These are phyloP conservation scores for Axis porcinus DNA, from an alignment of 2,113 vertebrate genomes.

Conservation along the genomic window DNA sequence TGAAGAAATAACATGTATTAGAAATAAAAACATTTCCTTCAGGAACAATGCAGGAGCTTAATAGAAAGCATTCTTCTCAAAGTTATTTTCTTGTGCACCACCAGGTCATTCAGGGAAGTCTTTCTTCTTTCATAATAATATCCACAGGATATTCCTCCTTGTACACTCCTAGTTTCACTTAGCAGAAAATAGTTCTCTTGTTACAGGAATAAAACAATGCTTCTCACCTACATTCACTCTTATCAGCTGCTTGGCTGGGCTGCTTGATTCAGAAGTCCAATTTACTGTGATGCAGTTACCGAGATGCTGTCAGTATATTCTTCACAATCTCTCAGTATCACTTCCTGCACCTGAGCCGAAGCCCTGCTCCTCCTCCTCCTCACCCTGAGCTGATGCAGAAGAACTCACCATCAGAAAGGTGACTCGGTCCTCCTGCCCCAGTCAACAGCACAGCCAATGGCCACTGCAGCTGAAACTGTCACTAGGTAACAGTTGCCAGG, in stretches of 20 bases:
- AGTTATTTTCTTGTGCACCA: conserved; percentile 75
- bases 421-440: conserved; percentile 81
- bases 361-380: conserved; percentile 75
- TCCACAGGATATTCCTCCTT: conserved; percentile 67
- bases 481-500: conserved; percentile 91
- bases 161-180: conserved; percentile 53
- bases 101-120: conserved; percentile 68
- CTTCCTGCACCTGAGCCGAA: conserved; percentile 88
- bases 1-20: conserved; percentile 68
- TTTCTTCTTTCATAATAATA: conserved; percentile 69
- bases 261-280: conserved; percentile 62
- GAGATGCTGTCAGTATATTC: conserved; percentile 76
- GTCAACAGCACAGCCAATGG: conserved; percentile 83
- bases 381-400: conserved; percentile 77
- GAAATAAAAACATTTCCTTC: conserved; percentile 59
- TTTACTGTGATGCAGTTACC: conserved; percentile 66
- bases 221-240: conserved; percentile 77
- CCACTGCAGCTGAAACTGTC: conserved; percentile 83
- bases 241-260: conserved; percentile 58
- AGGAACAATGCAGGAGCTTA: conserved; percentile 73
- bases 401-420: conserved; percentile 83
- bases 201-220: conserved; percentile 55
- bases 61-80: conserved; percentile 75
- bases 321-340: conserved; percentile 70
- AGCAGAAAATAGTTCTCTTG: conserved; percentile 50